Evolutionary conservation across 2,797 vertebrate species (phyloP), one percentile per base, ranked within the genome.

Genomic region (Syngnathus rostellatus): DNA sequence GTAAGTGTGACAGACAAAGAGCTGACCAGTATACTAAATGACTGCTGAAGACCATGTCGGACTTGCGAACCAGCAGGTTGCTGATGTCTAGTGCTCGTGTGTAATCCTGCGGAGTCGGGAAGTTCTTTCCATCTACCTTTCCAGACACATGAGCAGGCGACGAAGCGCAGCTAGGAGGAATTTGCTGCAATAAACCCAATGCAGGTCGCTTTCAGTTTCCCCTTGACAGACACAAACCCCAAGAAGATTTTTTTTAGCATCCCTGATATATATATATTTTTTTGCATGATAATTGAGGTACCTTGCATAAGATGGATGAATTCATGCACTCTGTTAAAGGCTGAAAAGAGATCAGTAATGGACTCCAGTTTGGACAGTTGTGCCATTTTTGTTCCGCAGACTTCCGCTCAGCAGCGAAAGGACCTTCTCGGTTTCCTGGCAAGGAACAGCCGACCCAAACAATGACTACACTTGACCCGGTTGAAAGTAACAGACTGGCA

Each of bases 181-280:
- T 65, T 83, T 89, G 72, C 90, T 90, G 78, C 90, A 90, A 79
- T 86, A 84, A 16, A 90, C 85, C 89, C 87, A 92, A 78, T 92
- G 92, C 16, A 73, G 72, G 73, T 88, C 81, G 25, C 85, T 88
- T 54, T 88, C 85, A 17, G 6, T 81, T 66, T 90, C 85, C 25
- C 86, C 91, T 92, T 73, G 59, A 14, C 51, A 82, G 19, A 65
- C 38, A 65, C 7, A 41, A 2, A 48, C 43, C n/a, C 14, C 5
- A 17, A 51, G 25, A 48, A n/a, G 7, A 38, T 37, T 16, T 64
- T 16, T 64, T 6, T 38, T 1, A 21, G 5, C 40, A 62, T 43
- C 17, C 31, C 12, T 23, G 23, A 23, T 23, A 23, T 23, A 23
- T 23, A 23, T 23, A 23, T 23, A 23, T 23, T 51, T 11, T 2